These are phyloP conservation scores for Paedocypris sp. DNA, from an alignment of 2,113 vertebrate species.

Conservation along the genomic window DNA sequence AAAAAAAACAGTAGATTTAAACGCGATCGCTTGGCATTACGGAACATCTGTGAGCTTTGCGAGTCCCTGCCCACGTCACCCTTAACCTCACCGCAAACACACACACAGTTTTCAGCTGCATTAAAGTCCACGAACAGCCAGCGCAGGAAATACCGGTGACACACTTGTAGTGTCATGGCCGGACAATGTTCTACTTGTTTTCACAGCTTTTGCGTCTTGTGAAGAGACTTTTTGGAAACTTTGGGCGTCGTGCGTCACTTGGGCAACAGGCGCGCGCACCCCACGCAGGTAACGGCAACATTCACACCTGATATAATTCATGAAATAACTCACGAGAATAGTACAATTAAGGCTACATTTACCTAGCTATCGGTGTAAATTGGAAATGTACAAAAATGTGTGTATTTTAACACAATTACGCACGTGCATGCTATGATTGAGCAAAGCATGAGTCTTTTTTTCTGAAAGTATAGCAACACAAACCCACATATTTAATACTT, in stretches of 20 bases:
- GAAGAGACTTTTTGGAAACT: too few relatives aligned
- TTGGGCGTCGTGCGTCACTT: too few relatives aligned
- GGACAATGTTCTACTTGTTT: background rate
- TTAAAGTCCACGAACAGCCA: background rate
- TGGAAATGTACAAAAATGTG: too few relatives aligned
- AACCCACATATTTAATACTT: too few relatives aligned
- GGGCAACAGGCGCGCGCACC: background rate
- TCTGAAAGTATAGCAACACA: too few relatives aligned
- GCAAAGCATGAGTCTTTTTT: too few relatives aligned
- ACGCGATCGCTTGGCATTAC: background rate
- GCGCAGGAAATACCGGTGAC: background rate
- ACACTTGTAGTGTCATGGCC: background rate
- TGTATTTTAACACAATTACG: too few relatives aligned
- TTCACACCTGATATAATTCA: background rate
- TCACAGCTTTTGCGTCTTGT: too few relatives aligned
- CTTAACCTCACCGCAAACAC: background rate
- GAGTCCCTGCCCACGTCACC: background rate
- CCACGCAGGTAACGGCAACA: background rate
- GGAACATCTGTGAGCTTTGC: slow-evolving; percentile 1
- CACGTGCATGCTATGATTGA: too few relatives aligned
- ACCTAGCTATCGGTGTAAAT: too few relatives aligned
- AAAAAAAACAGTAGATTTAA: background rate
- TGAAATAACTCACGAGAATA: too few relatives aligned
- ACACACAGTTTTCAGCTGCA: background rate
- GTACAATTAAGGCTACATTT: too few relatives aligned